Evolutionary conservation across 2,888 invertebrate species (phyloP), one percentile per base, ranked within the genome.

Genomic region (Tipula unca): DNA sequence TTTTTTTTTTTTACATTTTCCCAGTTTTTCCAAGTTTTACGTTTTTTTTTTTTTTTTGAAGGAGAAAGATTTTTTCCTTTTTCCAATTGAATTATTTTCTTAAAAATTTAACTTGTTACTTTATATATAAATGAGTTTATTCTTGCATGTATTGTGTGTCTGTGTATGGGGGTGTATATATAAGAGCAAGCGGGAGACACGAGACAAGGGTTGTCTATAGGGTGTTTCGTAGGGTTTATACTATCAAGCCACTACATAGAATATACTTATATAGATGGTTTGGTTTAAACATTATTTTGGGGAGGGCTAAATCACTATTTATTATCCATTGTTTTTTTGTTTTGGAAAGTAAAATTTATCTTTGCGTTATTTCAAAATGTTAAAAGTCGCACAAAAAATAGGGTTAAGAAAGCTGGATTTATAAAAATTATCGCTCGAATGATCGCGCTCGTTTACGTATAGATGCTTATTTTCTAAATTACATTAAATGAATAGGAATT

Each of bases 31-130:
- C 48, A 48, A 48, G 48, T 48, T 69, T 69, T 25, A 0, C 25
- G 5, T 69, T 17, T 48, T 48, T 48, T 1, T 69, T 17, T 48
- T 17, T 48, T 48, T 54, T 54, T 54, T 20, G 1, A 69, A 25
- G 10, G 69, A 20, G 69, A 25, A 25, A 69, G 1, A 69, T 69
- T 69, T 69, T 69, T 69, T 69, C 69, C 69, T 69, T 69, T 69
- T 69, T 69, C 69, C 69, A 13, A 25, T 25, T 69, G 69, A 69
- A 69, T 69, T 69, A 69, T 69, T 69, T 69, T 25, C 25, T 25
- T 69, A 69, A 69, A 54, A 25, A 69, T 69, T 69, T 69, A 69
- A 69, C 69, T 69, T 69, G 69, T 69, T 69, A 69, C 69, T 54
- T 54, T 54, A 20, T 54, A 54, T n/a, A 54, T 54, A 54, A 17